Evolutionary conservation across 1,140 invertebrate genomes (phyloP), one percentile per base, ranked within the genome.

Genomic region (Papilio polyxenes): DNA sequence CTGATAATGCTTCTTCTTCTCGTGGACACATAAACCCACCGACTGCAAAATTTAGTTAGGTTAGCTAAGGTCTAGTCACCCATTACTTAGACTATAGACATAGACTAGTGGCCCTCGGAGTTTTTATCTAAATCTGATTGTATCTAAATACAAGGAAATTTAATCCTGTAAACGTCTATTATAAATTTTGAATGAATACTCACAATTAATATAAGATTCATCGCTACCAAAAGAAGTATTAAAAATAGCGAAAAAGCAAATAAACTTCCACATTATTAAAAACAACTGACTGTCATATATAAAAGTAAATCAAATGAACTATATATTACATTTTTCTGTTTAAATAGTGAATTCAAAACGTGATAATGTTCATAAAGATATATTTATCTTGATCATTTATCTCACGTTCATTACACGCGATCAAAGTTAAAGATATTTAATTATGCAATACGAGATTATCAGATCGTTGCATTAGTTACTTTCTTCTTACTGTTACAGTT

Each of bases 11-110:
- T 65, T 88, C 89, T 78, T 94, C 92, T 81, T 94, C 91, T 62
- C 92, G 83, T 0, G 92, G 92, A 83, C 92, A 94, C 31, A 92
- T 83, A 81, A 94, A 92, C 9, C 88, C 89, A 48, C 92, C 92
- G 72, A 93, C 92, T 93, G 75, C 31, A 85, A 86, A 15, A 37
- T 44, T 74, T n/a, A n/a, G 13, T 13, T 44, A 17, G 49, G 49
- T 15, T 31, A 31, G 23, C 23, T 51, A 51, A 51, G 13, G 49
- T 49, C 7, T 49, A 49, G n/a, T n/a, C n/a, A n/a, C n/a, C n/a
- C n/a, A n/a, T n/a, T n/a, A n/a, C n/a, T n/a, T n/a, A n/a, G n/a
- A n/a, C n/a, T n/a, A n/a, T n/a, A n/a, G n/a, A n/a, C n/a, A n/a
- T n/a, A n/a, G n/a, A n/a, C n/a, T n/a, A n/a, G n/a, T n/a, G n/a